Evolutionary conservation across 1,140 invertebrate genomes (phyloP), one percentile per base, ranked within the genome.

Genomic region (Leptopilina boulardi): DNA sequence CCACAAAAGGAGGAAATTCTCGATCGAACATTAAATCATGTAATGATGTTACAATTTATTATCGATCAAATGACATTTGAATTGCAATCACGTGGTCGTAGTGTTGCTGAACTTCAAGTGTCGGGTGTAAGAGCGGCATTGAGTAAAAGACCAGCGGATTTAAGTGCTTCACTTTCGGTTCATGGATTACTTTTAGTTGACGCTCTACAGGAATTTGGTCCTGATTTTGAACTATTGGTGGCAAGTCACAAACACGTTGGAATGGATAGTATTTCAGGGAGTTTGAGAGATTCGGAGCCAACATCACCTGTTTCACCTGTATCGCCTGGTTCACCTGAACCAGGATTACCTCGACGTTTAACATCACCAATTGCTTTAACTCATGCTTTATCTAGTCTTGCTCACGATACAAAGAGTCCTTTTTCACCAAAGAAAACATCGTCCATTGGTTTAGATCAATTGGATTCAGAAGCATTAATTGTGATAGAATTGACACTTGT

Each of bases 181-280:
- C 97, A 98, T 89, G 97, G 97, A 80, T 92, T 99, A 70, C 91
- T 99, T 10, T 88, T 99, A 10, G 98, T 98, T 0, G 98, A 99
- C 92, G 98, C 97, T 56, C 91, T 99, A 80, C 98, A 99, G 89
- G 97, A 96, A 9, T 98, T 97, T 91, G 98, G 98, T 0, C 94
- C 95, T 2, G 98, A 99, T 91, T 99, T 98, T 92, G 98, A 99
- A 87, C 90, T 99, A 8, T 91, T 99, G 1, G 94, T 98, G 11
- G 98, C 98, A 10, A 98, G 97, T 89, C 98, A 99, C 91, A 96
- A 96, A 87, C 96, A 98, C 88, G 95, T 99, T 19, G 96, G 96
- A 1, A 96, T 99, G 95, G 97, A 99, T 90, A 98, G 96, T 82
- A 93, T 96, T 66, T 98, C 97, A 82, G 97, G 97, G 66, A 98